Base-by-base conservation (phyloP, 2,888 invertebrate genomes). In the Amphipyra tragopoginis region DNA sequence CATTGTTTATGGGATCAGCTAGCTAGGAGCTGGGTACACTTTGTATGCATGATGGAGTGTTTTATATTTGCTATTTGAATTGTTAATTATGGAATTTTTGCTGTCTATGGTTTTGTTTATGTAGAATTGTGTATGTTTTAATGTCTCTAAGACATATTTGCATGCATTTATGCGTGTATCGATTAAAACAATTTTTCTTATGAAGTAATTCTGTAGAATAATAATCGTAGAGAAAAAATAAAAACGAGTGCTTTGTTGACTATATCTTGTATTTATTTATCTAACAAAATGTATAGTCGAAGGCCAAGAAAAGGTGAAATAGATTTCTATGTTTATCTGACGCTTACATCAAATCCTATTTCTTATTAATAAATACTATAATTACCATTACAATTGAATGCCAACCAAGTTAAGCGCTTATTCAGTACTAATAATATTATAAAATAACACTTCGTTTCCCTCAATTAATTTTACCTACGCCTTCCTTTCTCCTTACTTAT, bases 51-150 rank as follows among this genome's bases (percentile, higher is more conserved):
- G 9, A 39, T n/a, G 53, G 39, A 11, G 15, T 49, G n/a, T 51
- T 52, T 54, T 48, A 8, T 14, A 33, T 33, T 10, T 5, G 36
- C 5, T 47, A 53, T 74, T 74, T 29, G 45, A 60, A 68, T 53
- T 39, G 38, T 50, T 53, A 74, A 69, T 69, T n/a, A 52, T 29
- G 10, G 11, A 10, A 15, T 14, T 57, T 39, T 57, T 39, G 38
- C 10, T 61, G 39, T 43, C 14, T 34, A 59, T 34, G 15, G 34
- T 36, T 50, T 45, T 48, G 51, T 51, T 57, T 13, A 42, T 47
- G 29, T 29, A 5, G 29, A 29, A 5, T 29, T 29, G 29, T 2
- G 2, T 26, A 38, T 21, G n/a, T 2, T 33, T 74, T 45, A 51
- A 33, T 59, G 0, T 47, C 0, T 21, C 0, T 11, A 8, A 10